Evolutionary conservation across 2,888 invertebrate species (phyloP), one percentile per base, ranked within the genome.

Genomic region (Dione vanillae): DNA sequence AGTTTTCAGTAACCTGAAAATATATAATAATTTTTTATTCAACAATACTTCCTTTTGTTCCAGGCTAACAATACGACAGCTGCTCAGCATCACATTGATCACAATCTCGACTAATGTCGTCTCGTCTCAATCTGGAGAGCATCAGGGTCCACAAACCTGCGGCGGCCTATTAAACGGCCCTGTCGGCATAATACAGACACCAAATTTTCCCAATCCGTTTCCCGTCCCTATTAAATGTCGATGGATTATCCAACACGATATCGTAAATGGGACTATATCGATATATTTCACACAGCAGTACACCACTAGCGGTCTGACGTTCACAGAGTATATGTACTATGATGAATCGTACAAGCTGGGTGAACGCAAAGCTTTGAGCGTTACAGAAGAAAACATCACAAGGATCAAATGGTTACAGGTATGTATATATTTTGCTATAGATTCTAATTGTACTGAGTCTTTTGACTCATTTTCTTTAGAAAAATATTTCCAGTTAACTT

Each of bases 281-380:
- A 94, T 98, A 76, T 98, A 98, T 84, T 95, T 98, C 78, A 98
- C 97, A 1, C 98, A 98, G 83, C 95, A 97, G 79, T 98, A 96
- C 91, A 96, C 97, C 54, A 95, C 96, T 78, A 96, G 96, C 80
- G 97, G 97, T 0, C 88, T 97, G 10, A 95, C 94, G 61, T 96
- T 97, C 84, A 96, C 96, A 40, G 96, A 96, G 84, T 96, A 96
- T 82, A 94, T 95, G 86, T 96, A 96, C 79, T 96, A 96, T 83
- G 96, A 96, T 76, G 95, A 95, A 61, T 94, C 95, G 68, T 94
- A 95, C 78, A 95, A 95, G 83, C 93, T 95, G 75, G 96, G 95
- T 1, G 96, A 95, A 71, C 93, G 95, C 69, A 87, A 95, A 69
- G 94, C 96, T 52, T 94, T 96, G 79, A 94, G 94, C 54, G 94